Percentiles rank a stretch among this genome's conserved stretches.
Conservation (phyloP, 2,888 invertebrate species). For the Noctuana brunneofusca region DNA sequence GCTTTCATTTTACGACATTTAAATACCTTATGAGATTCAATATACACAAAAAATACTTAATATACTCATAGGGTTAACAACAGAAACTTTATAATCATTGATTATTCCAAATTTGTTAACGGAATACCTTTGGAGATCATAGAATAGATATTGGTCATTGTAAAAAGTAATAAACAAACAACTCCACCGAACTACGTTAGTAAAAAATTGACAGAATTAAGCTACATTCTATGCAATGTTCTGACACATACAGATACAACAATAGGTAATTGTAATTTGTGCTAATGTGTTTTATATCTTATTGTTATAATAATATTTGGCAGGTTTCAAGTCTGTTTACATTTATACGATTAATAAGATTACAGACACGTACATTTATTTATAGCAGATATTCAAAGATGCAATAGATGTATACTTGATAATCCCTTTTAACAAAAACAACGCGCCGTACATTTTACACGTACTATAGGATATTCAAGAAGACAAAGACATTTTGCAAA, state of each 20-base stretch:
- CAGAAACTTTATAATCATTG: not conserved
- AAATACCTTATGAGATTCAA: slow-evolving; percentile 60
- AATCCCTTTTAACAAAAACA: not conserved
- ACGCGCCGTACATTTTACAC: too few relatives aligned
- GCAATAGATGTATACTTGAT: slow-evolving; percentile 17
- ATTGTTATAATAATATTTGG: slow-evolving; percentile 67
- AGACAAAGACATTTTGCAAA: too few relatives aligned
- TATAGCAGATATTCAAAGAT: slow-evolving; percentile 21
- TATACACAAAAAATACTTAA: slow-evolving; percentile 11
- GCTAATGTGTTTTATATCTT: slow-evolving; percentile 49
- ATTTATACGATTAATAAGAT: slow-evolving; percentile 31
- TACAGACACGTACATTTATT: slow-evolving; percentile 14
- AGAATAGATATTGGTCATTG: slow-evolving; percentile 8
- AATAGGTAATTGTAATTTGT: slow-evolving; percentile 38
- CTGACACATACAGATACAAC: slow-evolving; percentile 7
- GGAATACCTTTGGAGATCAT: slow-evolving; percentile 18
- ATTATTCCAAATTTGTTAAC: slow-evolving; percentile 4
- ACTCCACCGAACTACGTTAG: slow-evolving; percentile 1
- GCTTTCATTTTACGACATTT: slow-evolving; percentile 68
- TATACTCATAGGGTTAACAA: not conserved
- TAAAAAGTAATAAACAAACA: not conserved
- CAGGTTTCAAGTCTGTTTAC: slow-evolving; percentile 62
- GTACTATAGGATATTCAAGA: too few relatives aligned
- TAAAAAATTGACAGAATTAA: slow-evolving; percentile 28
- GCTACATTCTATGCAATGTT: slow-evolving; percentile 22